Conservation (phyloP, 2,113 vertebrate genomes). For the Stomatorhinus ivindoensis region DNA sequence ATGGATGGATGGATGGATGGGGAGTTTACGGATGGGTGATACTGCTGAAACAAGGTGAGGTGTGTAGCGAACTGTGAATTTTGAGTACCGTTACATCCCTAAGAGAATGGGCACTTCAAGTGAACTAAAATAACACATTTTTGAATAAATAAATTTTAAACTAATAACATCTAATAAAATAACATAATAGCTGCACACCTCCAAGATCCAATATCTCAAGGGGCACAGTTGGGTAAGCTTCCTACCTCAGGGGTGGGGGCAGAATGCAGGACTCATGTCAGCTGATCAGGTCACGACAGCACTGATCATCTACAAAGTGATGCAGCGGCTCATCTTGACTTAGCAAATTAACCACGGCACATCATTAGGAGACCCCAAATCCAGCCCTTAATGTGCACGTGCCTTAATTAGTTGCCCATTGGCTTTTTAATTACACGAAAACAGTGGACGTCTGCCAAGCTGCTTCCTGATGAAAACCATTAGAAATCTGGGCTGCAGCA, state of each 20-base stretch:
- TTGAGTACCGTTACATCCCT: not conserved
- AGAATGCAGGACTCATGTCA: not conserved
- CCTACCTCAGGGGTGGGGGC: not conserved
- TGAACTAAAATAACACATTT: not conserved
- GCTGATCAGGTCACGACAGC: slow-evolving; percentile 17
- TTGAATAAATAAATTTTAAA: not conserved
- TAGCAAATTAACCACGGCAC: slow-evolving; percentile 79
- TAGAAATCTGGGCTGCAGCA: slow-evolving; percentile 56
- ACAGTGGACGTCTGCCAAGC: slow-evolving; percentile 77
- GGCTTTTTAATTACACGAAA: slow-evolving; percentile 81
- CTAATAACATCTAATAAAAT: not conserved
- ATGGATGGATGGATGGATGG: not conserved
- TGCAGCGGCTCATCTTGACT: slow-evolving; percentile 63
- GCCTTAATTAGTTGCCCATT: slow-evolving; percentile 80
- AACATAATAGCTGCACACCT: not conserved
- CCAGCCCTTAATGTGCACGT: slow-evolving; percentile 66
- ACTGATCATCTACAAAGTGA: slow-evolving; percentile 44
- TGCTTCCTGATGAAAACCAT: slow-evolving; percentile 66
- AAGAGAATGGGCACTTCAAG: not conserved
- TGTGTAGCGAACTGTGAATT: not conserved
- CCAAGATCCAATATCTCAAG: not conserved
- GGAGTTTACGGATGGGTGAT: not conserved
- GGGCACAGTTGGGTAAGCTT: not conserved
- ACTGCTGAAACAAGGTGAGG: not conserved
- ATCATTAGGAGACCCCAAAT: slow-evolving; percentile 72